These are phyloP conservation scores for Galago senegalensis DNA, from an alignment of 2,797 vertebrate species.

Conservation along the genomic window DNA sequence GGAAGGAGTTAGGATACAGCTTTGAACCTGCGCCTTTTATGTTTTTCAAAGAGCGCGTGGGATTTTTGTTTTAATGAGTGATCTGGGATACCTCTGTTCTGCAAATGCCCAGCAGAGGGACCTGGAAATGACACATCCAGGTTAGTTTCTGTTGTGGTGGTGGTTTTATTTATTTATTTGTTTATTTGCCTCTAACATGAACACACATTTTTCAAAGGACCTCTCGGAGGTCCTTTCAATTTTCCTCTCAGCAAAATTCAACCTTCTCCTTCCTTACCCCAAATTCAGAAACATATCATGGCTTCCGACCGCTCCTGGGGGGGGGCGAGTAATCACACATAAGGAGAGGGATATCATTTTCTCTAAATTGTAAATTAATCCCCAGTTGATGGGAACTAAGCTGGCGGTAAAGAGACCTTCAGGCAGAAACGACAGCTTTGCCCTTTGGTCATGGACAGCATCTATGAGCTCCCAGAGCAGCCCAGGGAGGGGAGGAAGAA, in stretches of 20 bases:
- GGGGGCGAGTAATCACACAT: background rate
- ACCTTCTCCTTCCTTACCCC: background rate
- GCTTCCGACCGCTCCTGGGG: background rate
- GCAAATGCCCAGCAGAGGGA: conserved; percentile 56
- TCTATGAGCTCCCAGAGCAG: background rate
- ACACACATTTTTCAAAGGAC: background rate
- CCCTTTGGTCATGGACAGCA: background rate
- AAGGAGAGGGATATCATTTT: background rate
- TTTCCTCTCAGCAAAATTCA: background rate
- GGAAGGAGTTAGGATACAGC: background rate
- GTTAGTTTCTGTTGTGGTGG: too few species aligned
- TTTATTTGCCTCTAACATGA: background rate
- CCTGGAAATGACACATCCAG: background rate
- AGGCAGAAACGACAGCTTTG: background rate
- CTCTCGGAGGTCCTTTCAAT: background rate
- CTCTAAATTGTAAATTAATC: background rate
- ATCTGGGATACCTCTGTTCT: background rate
- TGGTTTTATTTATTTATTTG: background rate
- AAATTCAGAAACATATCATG: background rate
- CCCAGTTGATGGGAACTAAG: background rate
- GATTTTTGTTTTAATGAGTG: background rate
- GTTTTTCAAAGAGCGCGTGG: background rate
- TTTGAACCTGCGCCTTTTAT: background rate
- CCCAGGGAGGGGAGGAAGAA: background rate
- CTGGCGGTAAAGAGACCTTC: background rate